These are phyloP conservation scores for Drosophila flavopinicola DNA, from an alignment of 2,888 invertebrate species.

Conservation along the genomic window DNA sequence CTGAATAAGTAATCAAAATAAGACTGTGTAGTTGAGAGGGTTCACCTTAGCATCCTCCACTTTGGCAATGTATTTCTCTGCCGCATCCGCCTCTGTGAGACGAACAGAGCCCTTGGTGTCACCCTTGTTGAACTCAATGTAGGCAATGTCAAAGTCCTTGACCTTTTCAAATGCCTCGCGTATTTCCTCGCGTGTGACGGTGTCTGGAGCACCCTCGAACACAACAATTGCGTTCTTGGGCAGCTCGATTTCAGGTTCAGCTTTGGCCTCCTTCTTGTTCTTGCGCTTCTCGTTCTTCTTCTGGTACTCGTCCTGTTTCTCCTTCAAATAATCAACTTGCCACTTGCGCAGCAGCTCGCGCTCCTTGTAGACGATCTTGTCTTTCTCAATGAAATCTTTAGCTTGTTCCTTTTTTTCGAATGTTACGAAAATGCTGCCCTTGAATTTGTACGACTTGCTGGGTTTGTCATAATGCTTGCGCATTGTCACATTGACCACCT, in stretches of 20 bases:
- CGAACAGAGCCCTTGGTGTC: slow-evolving; percentile 90
- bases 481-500: slow-evolving; percentile 89
- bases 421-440: slow-evolving; percentile 96
- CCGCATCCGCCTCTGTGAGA: slow-evolving; percentile 89
- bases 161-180: slow-evolving; percentile 87
- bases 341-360: slow-evolving; percentile 88
- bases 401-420: slow-evolving; percentile 93
- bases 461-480: slow-evolving; percentile 87
- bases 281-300: slow-evolving; percentile 86
- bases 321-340: slow-evolving; percentile 88
- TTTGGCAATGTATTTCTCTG: slow-evolving; percentile 87
- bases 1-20: neutral
- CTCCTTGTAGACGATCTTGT: slow-evolving; percentile 89
- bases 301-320: slow-evolving; percentile 89
- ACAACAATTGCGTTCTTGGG: slow-evolving; percentile 91
- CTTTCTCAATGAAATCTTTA: slow-evolving; percentile 89
- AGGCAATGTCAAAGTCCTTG: slow-evolving; percentile 86
- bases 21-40: rapidly evolving
- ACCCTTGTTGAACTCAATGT: slow-evolving; percentile 90
- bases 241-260: slow-evolving; percentile 84
- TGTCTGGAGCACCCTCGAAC: slow-evolving; percentile 87
- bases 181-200: slow-evolving; percentile 89
- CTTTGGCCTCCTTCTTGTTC: slow-evolving; percentile 71
- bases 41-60: slow-evolving; percentile 87
- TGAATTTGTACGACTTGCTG: slow-evolving; percentile 89